A percentile compares a stretch with the other conserved stretches of the same genome.
Evolutionary conservation across 2,888 invertebrate species (phyloP).

Genomic region (Lasioglossum figueresi): DNA sequence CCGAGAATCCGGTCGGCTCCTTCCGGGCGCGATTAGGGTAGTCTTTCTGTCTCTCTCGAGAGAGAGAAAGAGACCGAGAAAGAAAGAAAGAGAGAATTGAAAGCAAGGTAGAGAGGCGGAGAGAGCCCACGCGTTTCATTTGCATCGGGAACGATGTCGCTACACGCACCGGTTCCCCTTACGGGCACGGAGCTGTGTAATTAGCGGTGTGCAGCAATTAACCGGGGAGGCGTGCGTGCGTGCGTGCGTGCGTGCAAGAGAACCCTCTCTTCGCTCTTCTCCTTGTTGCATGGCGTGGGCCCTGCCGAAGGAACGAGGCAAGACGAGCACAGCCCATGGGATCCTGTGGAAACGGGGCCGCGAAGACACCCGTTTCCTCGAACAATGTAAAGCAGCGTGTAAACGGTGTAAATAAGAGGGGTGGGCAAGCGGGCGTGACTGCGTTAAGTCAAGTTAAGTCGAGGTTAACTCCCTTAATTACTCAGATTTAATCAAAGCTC

Average conservation of each 20-base stretch:
- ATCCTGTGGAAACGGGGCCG: constrained; percentile 26
- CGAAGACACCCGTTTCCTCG: constrained; percentile 65
- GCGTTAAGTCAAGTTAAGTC: constrained; percentile 83
- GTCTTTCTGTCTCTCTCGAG: neutral
- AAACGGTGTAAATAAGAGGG: constrained; percentile 81
- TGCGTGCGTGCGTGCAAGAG: constrained; percentile 35
- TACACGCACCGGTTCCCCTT: constrained; percentile 63
- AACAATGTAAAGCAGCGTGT: constrained; percentile 78
- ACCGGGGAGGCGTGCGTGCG: constrained; percentile 61
- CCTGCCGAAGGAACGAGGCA: constrained; percentile 10
- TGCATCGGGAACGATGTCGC: constrained; percentile 60
- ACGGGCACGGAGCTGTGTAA: constrained; percentile 65
- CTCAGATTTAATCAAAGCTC: constrained; percentile 82
- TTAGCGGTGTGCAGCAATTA: constrained; percentile 72
- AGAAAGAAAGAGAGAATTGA: no score
- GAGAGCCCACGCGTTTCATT: constrained; percentile 68
- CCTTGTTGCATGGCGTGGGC: constrained; percentile 13
- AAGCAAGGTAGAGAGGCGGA: neutral
- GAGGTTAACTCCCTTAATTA: constrained; percentile 84
- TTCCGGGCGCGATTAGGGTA: constrained; percentile 52
- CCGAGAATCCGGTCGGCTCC: constrained; percentile 54
- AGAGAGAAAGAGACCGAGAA: neutral
- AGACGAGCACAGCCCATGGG: constrained; percentile 11
- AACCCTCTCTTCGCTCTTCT: neutral
- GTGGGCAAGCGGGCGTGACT: constrained; percentile 84